Percentiles rank a stretch among this genome's conserved stretches.
These are phyloP conservation scores for Sebastes wilsoni DNA, from an alignment of 2,797 vertebrate genomes.

Conservation along the genomic window DNA sequence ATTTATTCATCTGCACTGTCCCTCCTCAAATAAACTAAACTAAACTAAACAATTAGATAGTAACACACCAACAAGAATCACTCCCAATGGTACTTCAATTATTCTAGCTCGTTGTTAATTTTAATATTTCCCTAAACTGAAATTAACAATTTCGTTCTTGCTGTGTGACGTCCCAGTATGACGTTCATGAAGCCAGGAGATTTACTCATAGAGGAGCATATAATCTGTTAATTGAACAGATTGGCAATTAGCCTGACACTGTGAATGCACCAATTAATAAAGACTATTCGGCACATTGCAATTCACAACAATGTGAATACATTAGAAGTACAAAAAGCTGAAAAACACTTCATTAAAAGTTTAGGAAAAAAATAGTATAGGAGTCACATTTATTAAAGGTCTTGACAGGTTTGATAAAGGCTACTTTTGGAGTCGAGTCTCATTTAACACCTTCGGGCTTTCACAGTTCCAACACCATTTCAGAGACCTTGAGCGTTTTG, in stretches of 20 bases:
- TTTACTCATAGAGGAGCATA: background rate
- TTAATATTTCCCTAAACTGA: background rate
- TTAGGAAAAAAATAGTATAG: background rate
- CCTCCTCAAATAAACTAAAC: no score
- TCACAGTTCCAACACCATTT: slow-evolving; percentile 10
- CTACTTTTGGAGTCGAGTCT: background rate
- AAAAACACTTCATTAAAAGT: background rate
- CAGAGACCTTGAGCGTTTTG: slow-evolving; percentile 31
- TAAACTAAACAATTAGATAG: background rate
- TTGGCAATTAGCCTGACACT: no score
- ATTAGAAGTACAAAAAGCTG: background rate
- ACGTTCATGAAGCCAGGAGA: background rate
- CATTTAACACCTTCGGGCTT: slow-evolving; percentile 4
- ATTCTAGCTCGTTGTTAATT: background rate
- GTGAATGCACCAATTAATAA: background rate
- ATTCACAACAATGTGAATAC: background rate
- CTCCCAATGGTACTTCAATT: background rate
- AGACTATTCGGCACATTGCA: background rate
- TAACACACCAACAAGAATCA: background rate
- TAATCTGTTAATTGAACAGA: slow-evolving; percentile 6
- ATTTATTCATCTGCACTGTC: no score
- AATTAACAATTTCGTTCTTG: background rate
- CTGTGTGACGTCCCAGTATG: background rate
- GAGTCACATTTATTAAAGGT: background rate
- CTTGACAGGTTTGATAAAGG: slow-evolving; percentile 16